Conservation (phyloP, 2,113 vertebrate genomes). For the Sapayoa aenigma region DNA sequence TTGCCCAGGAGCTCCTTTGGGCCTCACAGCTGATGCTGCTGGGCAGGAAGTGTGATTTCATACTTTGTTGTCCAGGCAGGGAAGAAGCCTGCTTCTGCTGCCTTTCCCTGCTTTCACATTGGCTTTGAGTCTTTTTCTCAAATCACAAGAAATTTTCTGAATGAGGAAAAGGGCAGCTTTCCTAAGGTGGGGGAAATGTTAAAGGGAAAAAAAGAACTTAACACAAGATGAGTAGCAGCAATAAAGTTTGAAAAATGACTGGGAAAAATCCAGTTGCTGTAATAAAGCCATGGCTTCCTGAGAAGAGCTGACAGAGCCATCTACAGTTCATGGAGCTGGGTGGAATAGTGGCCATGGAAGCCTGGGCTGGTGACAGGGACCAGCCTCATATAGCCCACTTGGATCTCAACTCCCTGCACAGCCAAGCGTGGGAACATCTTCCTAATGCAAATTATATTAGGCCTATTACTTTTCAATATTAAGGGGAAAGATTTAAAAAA, state of each 20-base stretch:
- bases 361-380: rapidly evolving
- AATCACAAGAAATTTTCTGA: not conserved
- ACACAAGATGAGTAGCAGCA: not conserved
- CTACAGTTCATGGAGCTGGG: not conserved
- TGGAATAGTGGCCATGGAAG: not conserved
- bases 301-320: not conserved
- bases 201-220: not conserved
- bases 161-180: not conserved
- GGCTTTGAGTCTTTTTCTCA: not conserved
- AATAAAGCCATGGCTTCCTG: rapidly evolving
- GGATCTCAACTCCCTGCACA: not conserved
- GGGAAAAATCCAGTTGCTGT: not conserved
- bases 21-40: not conserved
- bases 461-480: not conserved
- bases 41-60: not conserved
- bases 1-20: not conserved
- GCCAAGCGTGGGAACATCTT: not conserved
- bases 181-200: not conserved
- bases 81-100: not conserved
- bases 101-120: not conserved
- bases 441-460: rapidly evolving
- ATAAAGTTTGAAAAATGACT: not conserved
- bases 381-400: not conserved
- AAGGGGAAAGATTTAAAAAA: not conserved
- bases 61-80: not conserved